Base-by-base conservation (phyloP, 2,797 vertebrate genomes). In the Helarctos malayanus region DNA sequence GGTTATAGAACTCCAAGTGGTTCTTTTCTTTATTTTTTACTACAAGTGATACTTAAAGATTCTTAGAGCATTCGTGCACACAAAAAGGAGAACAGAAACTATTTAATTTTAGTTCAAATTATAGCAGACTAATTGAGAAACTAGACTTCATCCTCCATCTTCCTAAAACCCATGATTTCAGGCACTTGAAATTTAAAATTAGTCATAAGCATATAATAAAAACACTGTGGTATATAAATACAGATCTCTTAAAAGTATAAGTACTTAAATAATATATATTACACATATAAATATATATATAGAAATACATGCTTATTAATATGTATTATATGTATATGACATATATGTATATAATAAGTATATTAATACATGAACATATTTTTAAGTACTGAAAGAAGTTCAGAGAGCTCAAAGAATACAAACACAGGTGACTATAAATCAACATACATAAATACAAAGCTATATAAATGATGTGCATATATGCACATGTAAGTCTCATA, bases 331-430 rank as follows among this genome's bases (percentile, higher is more conserved):
- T 19, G 29, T 35, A 84, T n/a, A 52, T 38, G n/a, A 54, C 41
- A 59, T 35, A 54, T n/a, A 29, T 27, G 15, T 7, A 57, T 32
- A 56, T 11, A 13, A 32, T 45, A 85, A 54, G 38, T 27, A 45
- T 32, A 32, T 75, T 71, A 94, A 94, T 18, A 87, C 1, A 35
- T 8, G 54, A 41, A 79, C 4, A 45, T 29, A n/a, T 78, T 76
- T 82, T 91, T 84, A 94, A 94, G 69, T 71, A 52, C 9, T 82
- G 15, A 90, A 49, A 78, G 94, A 85, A 79, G 87, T 52, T 63
- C 12, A 47, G 52, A 45, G 1, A 91, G 14, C 25, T 87, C 92
- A 88, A 87, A 65, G 29, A 90, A 87, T 14, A 59, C 29, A 85
- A 71, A 85, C 19, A 47, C 9, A 32, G 0, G 2, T 76, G 32